Percentiles rank a stretch among this genome's conserved stretches.
Evolutionary conservation across 2,888 invertebrate genomes (phyloP).

Genomic region (Ophion slaviceki): DNA sequence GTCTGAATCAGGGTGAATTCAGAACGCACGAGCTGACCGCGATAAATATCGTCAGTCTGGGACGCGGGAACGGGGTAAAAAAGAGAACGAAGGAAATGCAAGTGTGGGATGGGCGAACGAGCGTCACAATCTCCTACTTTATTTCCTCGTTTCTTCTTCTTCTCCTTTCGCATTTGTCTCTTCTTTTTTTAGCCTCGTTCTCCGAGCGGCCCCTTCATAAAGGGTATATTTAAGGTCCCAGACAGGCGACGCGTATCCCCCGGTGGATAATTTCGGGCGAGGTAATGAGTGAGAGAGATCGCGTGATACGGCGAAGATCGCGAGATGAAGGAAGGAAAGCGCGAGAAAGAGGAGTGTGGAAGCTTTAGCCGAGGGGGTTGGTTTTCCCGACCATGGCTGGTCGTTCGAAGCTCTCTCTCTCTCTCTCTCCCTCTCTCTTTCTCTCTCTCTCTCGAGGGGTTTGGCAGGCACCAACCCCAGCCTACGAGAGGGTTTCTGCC

Average conservation of each 20-base stretch:
- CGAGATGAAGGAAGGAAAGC: slow-evolving; percentile 51
- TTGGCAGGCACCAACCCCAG: slow-evolving; percentile 53
- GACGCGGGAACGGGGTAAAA: slow-evolving; percentile 25
- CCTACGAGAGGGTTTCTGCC: slow-evolving; percentile 50
- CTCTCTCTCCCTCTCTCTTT: slow-evolving; percentile 4
- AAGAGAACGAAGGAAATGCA: slow-evolving; percentile 22
- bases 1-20: slow-evolving; percentile 52
- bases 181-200: slow-evolving; percentile 41
- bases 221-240: slow-evolving; percentile 69
- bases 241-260: slow-evolving; percentile 61
- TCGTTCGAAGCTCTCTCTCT: slow-evolving; percentile 43
- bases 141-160: slow-evolving; percentile 37
- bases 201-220: slow-evolving; percentile 53
- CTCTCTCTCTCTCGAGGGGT: slow-evolving; percentile 31
- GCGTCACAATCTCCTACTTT: slow-evolving; percentile 59
- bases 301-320: slow-evolving; percentile 49
- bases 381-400: slow-evolving; percentile 53
- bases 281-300: slow-evolving; percentile 62
- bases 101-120: slow-evolving; percentile 36
- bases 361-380: slow-evolving; percentile 33
- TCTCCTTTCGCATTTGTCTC: background rate
- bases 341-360: slow-evolving; percentile 53
- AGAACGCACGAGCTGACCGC: slow-evolving; percentile 29
- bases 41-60: slow-evolving; percentile 47
- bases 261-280: slow-evolving; percentile 70